Conservation (phyloP, 2,113 vertebrate species). For the Eurystomus gularis region DNA sequence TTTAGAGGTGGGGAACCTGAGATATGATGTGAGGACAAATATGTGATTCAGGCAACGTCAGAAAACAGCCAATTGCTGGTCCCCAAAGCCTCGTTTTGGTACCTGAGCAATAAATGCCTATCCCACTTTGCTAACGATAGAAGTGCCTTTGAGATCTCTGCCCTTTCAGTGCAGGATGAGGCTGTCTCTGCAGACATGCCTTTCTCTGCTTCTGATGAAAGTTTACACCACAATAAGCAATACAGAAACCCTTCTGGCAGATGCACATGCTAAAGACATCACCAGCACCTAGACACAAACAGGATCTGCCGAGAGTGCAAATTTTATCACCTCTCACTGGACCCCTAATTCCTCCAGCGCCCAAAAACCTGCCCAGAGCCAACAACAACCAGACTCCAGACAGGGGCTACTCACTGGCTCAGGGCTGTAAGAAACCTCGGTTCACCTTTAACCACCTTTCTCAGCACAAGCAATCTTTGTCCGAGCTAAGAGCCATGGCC, state of each 20-base stretch:
- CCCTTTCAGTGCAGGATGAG: background rate
- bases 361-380: background rate
- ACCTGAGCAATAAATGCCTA: background rate
- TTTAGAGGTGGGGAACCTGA: background rate
- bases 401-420: background rate
- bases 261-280: background rate
- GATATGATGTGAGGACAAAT: background rate
- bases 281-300: background rate
- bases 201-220: background rate
- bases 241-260: background rate
- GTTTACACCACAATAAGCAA: background rate
- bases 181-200: background rate
- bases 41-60: background rate
- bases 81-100: background rate
- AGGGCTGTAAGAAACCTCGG: slow-evolving; percentile 6
- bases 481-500: background rate
- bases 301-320: background rate
- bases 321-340: background rate
- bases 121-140: background rate
- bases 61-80: background rate
- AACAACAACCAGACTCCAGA: slow-evolving; percentile 11
- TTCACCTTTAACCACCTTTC: slow-evolving; percentile 22
- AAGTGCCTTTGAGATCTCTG: background rate
- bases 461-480: slow-evolving; percentile 34
- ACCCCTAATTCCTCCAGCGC: background rate